Evolutionary conservation across 2,888 invertebrate species (phyloP).

Genomic region (Steinernema hermaphroditum): DNA sequence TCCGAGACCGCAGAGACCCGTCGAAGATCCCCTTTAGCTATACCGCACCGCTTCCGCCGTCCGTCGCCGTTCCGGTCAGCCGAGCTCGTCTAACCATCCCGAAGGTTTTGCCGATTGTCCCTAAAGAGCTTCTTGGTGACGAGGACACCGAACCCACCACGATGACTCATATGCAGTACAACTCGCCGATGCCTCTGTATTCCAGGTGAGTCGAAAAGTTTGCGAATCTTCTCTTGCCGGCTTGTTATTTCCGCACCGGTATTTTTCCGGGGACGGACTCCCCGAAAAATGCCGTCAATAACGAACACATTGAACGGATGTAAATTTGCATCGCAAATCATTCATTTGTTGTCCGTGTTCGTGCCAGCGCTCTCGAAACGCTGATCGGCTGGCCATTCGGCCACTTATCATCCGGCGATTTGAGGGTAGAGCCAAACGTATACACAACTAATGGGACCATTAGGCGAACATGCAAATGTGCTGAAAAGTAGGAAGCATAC

Average conservation of each 20-base stretch:
- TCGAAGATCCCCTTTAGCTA: constrained; percentile 35
- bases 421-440: neutral
- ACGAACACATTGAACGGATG: neutral
- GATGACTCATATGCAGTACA: constrained; percentile 57
- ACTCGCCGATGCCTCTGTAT: constrained; percentile 57
- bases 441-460: too few species aligned
- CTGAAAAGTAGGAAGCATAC: too few species aligned
- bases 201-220: constrained; percentile 43
- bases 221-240: neutral
- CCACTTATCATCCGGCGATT: neutral
- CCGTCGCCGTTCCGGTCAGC: constrained; percentile 24
- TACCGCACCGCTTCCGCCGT: constrained; percentile 36
- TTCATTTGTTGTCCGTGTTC: neutral
- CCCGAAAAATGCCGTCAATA: constrained; percentile 12
- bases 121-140: constrained; percentile 3
- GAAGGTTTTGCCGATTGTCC: neutral
- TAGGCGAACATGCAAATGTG: too few species aligned
- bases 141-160: constrained; percentile 6
- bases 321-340: neutral
- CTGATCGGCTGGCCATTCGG: neutral
- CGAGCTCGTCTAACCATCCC: neutral
- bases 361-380: neutral
- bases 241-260: constrained; percentile 1
- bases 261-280: neutral
- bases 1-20: constrained; percentile 33